These are phyloP conservation scores for Agrochola circellaris DNA, from an alignment of 2,888 invertebrate genomes.

Conservation along the genomic window DNA sequence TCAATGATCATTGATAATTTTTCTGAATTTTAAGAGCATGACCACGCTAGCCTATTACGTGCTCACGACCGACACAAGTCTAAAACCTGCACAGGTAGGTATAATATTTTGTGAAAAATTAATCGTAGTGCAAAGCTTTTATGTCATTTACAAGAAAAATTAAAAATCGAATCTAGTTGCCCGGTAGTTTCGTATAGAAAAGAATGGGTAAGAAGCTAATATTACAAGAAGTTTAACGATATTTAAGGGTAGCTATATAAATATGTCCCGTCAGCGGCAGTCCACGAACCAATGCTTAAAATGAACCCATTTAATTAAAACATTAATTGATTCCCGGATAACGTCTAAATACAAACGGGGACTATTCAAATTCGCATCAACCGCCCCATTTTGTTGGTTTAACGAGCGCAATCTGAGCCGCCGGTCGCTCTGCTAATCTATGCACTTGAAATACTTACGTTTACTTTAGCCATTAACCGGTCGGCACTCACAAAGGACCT, in stretches of 20 bases:
- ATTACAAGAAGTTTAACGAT: too few species aligned
- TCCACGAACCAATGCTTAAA: slow-evolving; percentile 10
- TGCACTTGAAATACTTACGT: slow-evolving; percentile 60
- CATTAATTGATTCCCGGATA: slow-evolving; percentile 59
- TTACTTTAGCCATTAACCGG: slow-evolving; percentile 59
- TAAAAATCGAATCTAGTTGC: not conserved
- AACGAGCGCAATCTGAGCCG: slow-evolving; percentile 62
- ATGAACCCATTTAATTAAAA: slow-evolving; percentile 58
- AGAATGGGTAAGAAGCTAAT: not conserved
- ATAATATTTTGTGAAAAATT: too few species aligned
- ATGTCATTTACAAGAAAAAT: not conserved
- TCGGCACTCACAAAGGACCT: slow-evolving; percentile 56
- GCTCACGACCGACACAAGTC: too few species aligned
- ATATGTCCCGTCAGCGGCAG: not conserved
- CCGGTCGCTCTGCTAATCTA: slow-evolving; percentile 60
- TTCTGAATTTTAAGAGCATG: too few species aligned
- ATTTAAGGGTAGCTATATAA: not conserved
- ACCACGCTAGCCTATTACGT: too few species aligned
- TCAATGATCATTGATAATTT: too few species aligned
- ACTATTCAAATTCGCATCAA: slow-evolving; percentile 64
- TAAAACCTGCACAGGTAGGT: too few species aligned
- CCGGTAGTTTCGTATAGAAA: not conserved
- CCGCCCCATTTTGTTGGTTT: slow-evolving; percentile 62
- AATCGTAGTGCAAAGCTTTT: not conserved
- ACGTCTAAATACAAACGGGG: slow-evolving; percentile 53